Conservation (phyloP, 64 coral and sea anemone species). For the Montipora capricornis region DNA sequence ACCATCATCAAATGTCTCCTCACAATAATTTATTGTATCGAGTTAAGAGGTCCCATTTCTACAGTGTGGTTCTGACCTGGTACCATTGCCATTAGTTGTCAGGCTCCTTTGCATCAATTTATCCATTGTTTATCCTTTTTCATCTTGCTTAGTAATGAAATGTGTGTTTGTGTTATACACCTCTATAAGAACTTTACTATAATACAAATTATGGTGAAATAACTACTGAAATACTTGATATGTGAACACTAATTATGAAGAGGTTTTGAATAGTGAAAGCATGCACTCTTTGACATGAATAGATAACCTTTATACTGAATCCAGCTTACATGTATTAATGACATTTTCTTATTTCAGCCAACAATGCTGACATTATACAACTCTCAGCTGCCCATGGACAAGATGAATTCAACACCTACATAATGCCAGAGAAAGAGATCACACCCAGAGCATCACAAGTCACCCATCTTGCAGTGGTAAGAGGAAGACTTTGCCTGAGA, state of each 20-base stretch:
- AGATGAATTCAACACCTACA: neutral
- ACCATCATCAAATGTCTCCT: constrained; percentile 1
- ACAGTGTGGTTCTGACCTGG: neutral
- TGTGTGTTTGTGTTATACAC: constrained; percentile 2
- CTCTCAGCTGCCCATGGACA: neutral
- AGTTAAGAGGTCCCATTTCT: neutral
- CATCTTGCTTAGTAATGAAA: constrained; percentile 9
- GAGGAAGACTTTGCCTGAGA: neutral
- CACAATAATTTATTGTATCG: neutral
- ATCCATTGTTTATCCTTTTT: constrained; percentile 2
- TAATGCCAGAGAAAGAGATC: neutral
- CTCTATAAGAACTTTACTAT: neutral
- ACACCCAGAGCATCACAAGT: neutral
- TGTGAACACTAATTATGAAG: constrained; percentile 20
- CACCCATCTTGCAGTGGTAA: neutral
- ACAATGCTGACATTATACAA: neutral
- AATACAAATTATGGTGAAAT: neutral
- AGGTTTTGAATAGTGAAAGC: neutral
- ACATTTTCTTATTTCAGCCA: neutral
- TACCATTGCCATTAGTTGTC: constrained; percentile 9
- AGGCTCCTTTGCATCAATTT: constrained; percentile 24
- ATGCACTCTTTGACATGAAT: constrained; percentile 5
- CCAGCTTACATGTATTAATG: neutral
- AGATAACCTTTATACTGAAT: neutral
- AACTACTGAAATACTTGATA: constrained; percentile 13